Percentiles rank a stretch among this genome's conserved stretches.
Evolutionary conservation across 2,888 invertebrate species (phyloP).

Genomic region (Apamea monoglypha): DNA sequence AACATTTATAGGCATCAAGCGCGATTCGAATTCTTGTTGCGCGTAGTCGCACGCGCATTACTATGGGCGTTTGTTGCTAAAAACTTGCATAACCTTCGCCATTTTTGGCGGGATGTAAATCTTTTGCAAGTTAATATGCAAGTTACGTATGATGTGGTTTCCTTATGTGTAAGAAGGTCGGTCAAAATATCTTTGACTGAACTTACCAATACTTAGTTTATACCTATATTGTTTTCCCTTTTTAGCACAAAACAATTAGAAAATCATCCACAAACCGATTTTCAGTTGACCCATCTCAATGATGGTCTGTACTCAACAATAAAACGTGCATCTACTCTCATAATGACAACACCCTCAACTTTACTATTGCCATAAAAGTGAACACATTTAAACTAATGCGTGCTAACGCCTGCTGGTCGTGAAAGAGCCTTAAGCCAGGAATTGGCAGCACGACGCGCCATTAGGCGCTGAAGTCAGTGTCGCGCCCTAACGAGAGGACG

Average conservation of each 20-base stretch:
- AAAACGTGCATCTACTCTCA: conserved; percentile 41
- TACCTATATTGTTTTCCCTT: background rate
- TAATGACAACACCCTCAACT: conserved; percentile 48
- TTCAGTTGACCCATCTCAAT: background rate
- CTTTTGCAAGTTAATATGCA: background rate
- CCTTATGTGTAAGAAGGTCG: background rate
- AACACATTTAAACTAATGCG: conserved; percentile 68
- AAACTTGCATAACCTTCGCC: conserved; percentile 27
- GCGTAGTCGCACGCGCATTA: background rate
- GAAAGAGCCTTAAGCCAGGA: conserved; percentile 66
- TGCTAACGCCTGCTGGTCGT: conserved; percentile 64
- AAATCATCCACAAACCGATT: background rate
- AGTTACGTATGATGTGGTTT: background rate
- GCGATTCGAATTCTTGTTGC: conserved; percentile 26
- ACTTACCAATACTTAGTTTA: background rate
- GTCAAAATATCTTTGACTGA: background rate
- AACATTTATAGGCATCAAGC: conserved; percentile 42
- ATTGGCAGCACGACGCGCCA: conserved; percentile 71
- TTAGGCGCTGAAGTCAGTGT: conserved; percentile 66
- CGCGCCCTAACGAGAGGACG: conserved; percentile 67
- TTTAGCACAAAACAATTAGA: background rate
- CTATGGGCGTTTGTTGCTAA: conserved; percentile 12
- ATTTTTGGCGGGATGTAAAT: conserved; percentile 13
- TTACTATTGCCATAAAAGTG: conserved; percentile 63
- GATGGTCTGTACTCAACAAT: conserved; percentile 1